phyloP scores from a whole-genome alignment of 2,797 vertebrate genomes.

The Tinamus major region DNA sequence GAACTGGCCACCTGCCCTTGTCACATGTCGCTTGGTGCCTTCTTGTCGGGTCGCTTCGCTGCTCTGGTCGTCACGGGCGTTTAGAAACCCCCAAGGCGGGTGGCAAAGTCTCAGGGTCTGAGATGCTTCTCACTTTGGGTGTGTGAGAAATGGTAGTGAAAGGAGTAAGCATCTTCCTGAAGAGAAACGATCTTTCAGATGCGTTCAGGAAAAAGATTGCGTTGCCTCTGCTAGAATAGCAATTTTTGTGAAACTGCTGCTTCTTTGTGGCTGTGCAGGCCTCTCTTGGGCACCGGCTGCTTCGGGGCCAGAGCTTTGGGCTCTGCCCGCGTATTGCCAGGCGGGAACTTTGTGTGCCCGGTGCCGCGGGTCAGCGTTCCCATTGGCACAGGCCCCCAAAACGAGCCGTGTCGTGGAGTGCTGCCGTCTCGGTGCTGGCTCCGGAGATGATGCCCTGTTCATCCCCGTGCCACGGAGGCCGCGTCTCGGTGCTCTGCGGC shows the following conservation, averaged over 20 bases:
- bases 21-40: fast-evolving
- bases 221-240: background rate
- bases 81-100: background rate
- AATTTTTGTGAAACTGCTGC: background rate
- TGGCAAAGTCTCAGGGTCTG: background rate
- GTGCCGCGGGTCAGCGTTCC: background rate
- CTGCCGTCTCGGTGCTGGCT: fast-evolving
- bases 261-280: background rate
- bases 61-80: fast-evolving
- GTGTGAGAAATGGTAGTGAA: background rate
- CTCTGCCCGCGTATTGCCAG: background rate
- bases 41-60: background rate
- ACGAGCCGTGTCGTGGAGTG: fast-evolving
- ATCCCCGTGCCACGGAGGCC: fast-evolving
- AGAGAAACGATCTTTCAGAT: background rate
- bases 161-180: background rate
- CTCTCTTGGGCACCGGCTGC: background rate
- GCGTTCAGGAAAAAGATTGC: background rate
- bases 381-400: background rate
- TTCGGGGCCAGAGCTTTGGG: background rate
- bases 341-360: background rate
- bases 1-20: background rate
- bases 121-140: background rate
- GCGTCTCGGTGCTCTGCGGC: background rate
- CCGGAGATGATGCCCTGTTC: background rate